These are phyloP conservation scores for Electrophaes corylata DNA, from an alignment of 2,888 invertebrate species.

Conservation along the genomic window DNA sequence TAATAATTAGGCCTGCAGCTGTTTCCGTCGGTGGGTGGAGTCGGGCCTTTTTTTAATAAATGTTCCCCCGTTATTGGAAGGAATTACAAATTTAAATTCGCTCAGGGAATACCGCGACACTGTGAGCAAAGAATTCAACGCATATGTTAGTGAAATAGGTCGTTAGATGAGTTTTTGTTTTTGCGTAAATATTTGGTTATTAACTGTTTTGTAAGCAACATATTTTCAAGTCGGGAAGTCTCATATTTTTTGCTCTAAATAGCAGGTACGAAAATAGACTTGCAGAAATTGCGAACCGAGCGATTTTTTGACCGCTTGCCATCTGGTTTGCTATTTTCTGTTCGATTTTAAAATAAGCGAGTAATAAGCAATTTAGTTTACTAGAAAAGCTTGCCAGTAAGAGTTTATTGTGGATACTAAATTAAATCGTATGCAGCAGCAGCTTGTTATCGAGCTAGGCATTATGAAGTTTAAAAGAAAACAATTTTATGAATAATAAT, in stretches of 20 bases:
- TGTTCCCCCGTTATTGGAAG: conserved; percentile 76
- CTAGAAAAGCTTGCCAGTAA: conserved; percentile 1
- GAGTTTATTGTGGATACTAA: background rate
- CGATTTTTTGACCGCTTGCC: conserved; percentile 23
- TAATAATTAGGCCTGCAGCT: conserved; percentile 81
- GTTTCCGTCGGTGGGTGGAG: conserved; percentile 79
- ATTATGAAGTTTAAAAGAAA: too few species aligned
- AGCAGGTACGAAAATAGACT: conserved; percentile 2
- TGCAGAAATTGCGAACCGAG: conserved; percentile 18
- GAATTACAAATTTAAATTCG: conserved; percentile 82
- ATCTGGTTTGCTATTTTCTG: conserved; percentile 24
- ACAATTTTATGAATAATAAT: too few species aligned
- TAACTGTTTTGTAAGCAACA: conserved; percentile 21
- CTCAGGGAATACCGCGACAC: conserved; percentile 68
- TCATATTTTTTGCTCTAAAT: conserved; percentile 6
- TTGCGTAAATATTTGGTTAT: conserved; percentile 37
- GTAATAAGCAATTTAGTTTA: conserved; percentile 9
- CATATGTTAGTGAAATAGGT: conserved; percentile 70
- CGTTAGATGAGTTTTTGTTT: conserved; percentile 48
- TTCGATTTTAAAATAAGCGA: conserved; percentile 17
- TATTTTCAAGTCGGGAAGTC: conserved; percentile 5
- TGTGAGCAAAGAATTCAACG: conserved; percentile 74
- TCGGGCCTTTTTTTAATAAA: conserved; percentile 67
- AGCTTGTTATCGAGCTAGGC: conserved; percentile 1
- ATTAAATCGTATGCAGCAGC: background rate